Evolutionary conservation across 2,113 vertebrate genomes (phyloP).

Genomic region (Hystrix cristata): DNA sequence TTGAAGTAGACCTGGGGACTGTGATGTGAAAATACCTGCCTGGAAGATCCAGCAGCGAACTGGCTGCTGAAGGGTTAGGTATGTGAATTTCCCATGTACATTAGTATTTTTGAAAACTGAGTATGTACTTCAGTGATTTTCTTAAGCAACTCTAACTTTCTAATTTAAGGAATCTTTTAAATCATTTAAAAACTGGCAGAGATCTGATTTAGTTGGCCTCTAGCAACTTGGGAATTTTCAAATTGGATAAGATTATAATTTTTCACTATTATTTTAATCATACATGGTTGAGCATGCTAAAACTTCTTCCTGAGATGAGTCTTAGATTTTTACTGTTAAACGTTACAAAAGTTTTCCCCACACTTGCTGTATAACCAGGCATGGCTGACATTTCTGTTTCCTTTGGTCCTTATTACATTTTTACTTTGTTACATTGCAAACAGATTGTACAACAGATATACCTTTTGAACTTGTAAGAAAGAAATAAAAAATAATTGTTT

Average conservation of each 20-base stretch:
- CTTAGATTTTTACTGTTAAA: constrained; percentile 38
- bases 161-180: constrained; percentile 13
- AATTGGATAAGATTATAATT: background rate
- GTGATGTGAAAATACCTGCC: constrained; percentile 18
- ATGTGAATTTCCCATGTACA: background rate
- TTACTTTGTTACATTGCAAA: constrained; percentile 53
- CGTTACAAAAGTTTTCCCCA: background rate
- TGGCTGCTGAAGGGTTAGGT: background rate
- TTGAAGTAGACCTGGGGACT: background rate
- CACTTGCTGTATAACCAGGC: constrained; percentile 47
- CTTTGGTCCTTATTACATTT: background rate
- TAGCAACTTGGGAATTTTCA: constrained; percentile 36
- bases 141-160: constrained; percentile 19
- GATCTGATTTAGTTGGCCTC: background rate
- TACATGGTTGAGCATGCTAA: background rate
- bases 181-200: background rate
- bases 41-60: constrained; percentile 29
- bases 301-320: background rate
- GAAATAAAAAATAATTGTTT: background rate
- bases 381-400: constrained; percentile 4
- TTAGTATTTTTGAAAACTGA: constrained; percentile 38
- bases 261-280: constrained; percentile 42
- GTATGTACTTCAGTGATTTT: background rate
- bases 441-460: constrained; percentile 80
- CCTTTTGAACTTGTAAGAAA: constrained; percentile 13